Percentiles rank a stretch among this genome's conserved stretches.
phyloP scores from a whole-genome alignment of 23 tunicate species.

The Styela clava region DNA sequence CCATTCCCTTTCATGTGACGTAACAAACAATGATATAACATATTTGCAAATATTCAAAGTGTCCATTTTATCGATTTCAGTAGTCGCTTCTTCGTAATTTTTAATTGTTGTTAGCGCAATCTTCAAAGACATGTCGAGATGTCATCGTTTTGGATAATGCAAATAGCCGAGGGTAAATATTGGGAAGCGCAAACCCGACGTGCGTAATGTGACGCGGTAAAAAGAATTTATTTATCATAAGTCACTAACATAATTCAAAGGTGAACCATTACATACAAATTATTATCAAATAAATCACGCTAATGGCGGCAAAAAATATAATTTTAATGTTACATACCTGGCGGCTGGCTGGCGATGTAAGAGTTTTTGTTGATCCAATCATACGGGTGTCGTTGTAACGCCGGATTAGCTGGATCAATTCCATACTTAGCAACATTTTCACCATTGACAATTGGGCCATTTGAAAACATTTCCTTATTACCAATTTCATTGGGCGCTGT shows the following conservation, averaged over 20 bases:
- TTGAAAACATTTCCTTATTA: conserved; percentile 16
- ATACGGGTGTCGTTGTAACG: conserved; percentile 57
- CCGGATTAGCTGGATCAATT: background rate
- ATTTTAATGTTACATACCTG: conserved; percentile 41
- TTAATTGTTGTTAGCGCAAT: background rate
- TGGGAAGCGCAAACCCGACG: background rate
- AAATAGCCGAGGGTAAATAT: background rate
- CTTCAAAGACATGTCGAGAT: background rate
- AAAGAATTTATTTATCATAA: background rate
- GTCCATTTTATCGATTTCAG: background rate
- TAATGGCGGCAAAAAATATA: background rate
- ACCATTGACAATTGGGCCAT: conserved; percentile 21
- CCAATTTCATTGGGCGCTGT: conserved; percentile 32
- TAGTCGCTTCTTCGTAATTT: background rate
- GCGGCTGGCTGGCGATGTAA: conserved; percentile 62
- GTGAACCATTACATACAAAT: conserved; percentile 1
- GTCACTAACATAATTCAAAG: background rate
- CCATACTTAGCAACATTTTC: conserved; percentile 8
- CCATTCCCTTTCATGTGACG: background rate
- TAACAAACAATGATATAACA: background rate
- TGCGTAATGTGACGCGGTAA: background rate
- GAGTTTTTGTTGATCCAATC: conserved; percentile 94
- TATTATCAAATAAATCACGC: background rate
- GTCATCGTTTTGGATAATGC: background rate
- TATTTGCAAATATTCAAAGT: background rate